These are phyloP conservation scores for Geococcyx californianus DNA, from an alignment of 2,113 vertebrate genomes.

Conservation along the genomic window DNA sequence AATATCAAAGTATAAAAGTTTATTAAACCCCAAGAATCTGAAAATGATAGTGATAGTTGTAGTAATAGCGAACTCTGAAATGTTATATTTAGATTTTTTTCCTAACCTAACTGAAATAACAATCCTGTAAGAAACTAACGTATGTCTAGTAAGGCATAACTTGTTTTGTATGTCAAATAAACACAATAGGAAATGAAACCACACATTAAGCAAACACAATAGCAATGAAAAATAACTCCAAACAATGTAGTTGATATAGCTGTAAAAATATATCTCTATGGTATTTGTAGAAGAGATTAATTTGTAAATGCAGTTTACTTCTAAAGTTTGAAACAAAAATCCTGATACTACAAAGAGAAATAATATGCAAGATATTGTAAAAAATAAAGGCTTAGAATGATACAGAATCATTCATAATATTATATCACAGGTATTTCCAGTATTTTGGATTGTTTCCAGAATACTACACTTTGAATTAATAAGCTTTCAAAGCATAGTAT, in stretches of 20 bases:
- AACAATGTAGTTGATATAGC: background rate
- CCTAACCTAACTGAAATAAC: background rate
- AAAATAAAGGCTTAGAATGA: background rate
- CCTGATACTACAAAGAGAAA: background rate
- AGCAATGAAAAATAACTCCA: background rate
- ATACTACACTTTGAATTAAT: background rate
- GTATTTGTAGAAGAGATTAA: background rate
- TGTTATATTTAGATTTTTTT: background rate
- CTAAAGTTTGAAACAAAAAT: background rate
- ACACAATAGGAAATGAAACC: background rate
- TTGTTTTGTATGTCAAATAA: accelerated
- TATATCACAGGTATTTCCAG: background rate
- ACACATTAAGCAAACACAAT: background rate
- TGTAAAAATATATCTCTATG: background rate
- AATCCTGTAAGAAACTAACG: background rate
- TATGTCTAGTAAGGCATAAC: background rate
- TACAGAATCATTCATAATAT: background rate
- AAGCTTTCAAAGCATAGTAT: background rate
- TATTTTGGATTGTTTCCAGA: background rate
- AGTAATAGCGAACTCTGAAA: background rate
- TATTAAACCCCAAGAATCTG: background rate
- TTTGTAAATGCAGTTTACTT: background rate
- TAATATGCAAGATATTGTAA: background rate
- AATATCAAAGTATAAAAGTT: background rate
- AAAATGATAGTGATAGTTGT: background rate